phyloP scores from a whole-genome alignment of 2,113 vertebrate species.

The Notothenia rossii region DNA sequence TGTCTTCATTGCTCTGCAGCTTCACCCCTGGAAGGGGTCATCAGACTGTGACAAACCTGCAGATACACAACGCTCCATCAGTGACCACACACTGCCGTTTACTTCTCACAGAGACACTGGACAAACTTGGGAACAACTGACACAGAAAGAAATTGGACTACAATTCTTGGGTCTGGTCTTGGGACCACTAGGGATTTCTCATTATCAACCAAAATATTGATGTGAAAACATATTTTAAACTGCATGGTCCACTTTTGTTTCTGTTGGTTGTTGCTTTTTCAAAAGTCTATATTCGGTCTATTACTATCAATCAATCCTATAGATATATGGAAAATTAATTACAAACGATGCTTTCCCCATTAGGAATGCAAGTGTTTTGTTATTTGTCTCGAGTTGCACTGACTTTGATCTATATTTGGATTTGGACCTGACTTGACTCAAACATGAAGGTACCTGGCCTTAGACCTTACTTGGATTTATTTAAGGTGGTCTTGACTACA shows the following conservation, averaged over 20 bases:
- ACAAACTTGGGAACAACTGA: background rate
- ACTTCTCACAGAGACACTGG: background rate
- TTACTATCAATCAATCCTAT: background rate
- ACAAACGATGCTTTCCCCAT: too few species aligned
- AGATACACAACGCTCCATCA: conserved; percentile 26
- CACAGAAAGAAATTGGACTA: background rate
- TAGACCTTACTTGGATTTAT: background rate
- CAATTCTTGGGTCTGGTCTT: background rate
- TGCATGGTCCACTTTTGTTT: background rate
- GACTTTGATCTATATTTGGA: background rate
- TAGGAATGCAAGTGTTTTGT: too few species aligned
- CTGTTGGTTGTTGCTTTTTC: background rate
- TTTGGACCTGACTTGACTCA: background rate
- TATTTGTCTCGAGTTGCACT: too few species aligned
- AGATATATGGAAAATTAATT: background rate
- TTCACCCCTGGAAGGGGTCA: conserved; percentile 75
- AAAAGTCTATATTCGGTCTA: background rate
- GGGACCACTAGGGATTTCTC: background rate
- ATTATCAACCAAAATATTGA: background rate
- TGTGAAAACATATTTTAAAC: background rate
- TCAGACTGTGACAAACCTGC: conserved; percentile 66
- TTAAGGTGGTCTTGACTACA: background rate
- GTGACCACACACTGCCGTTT: background rate
- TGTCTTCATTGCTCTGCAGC: conserved; percentile 85
- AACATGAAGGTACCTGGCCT: background rate